phyloP scores from a whole-genome alignment of 2,797 vertebrate genomes.

The Danio albolineatus region DNA sequence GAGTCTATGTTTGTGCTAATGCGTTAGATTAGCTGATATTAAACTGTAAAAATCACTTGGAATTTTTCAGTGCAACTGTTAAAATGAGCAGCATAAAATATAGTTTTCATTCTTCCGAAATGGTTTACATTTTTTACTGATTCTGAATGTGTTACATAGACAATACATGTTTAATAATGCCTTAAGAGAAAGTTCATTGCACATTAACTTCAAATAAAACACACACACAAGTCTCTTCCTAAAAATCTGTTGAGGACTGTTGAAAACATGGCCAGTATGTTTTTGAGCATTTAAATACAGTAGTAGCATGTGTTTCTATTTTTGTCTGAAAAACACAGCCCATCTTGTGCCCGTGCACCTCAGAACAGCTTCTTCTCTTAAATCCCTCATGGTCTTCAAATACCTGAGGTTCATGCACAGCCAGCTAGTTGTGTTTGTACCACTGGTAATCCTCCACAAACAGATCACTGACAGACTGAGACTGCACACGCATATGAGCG shows the following conservation, averaged over 20 bases:
- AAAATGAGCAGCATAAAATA: too few species aligned
- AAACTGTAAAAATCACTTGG: too few species aligned
- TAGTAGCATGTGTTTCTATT: conserved; percentile 50
- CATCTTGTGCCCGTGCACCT: conserved; percentile 36
- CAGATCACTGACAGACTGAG: conserved; percentile 35
- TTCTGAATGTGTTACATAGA: too few species aligned
- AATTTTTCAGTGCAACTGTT: too few species aligned
- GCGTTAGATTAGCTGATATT: too few species aligned
- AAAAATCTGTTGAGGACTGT: conserved; percentile 6
- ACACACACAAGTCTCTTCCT: too few species aligned
- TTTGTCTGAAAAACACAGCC: conserved; percentile 55
- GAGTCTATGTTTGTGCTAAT: too few species aligned
- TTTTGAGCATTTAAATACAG: conserved; percentile 49
- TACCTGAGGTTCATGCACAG: conserved; percentile 1
- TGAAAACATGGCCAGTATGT: conserved; percentile 30
- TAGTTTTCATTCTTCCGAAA: too few species aligned
- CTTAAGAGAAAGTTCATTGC: too few species aligned
- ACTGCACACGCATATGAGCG: conserved; percentile 1
- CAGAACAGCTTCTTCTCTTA: conserved; percentile 40
- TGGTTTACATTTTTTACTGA: too few species aligned
- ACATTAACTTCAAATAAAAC: too few species aligned
- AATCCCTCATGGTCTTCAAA: conserved; percentile 42
- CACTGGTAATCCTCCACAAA: conserved; percentile 40
- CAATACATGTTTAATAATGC: too few species aligned
- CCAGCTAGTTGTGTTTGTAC: conserved; percentile 35